phyloP scores from a whole-genome alignment of 2,888 invertebrate genomes.

The Cryptophagus acutangulus region DNA sequence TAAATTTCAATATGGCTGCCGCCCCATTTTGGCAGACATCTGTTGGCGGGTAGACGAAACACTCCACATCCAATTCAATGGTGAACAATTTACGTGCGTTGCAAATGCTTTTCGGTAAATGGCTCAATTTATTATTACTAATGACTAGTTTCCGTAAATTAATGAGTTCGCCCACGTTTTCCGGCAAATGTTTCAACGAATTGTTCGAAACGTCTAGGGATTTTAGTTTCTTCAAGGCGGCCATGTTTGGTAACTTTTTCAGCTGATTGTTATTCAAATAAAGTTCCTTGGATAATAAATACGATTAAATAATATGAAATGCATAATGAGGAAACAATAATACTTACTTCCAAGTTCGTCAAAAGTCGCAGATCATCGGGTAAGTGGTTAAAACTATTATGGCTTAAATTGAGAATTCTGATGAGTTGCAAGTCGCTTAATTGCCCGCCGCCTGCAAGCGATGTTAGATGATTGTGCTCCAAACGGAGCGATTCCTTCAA shows the following conservation, averaged over 20 bases:
- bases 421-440: slow-evolving; percentile 65
- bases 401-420: slow-evolving; percentile 61
- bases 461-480: slow-evolving; percentile 64
- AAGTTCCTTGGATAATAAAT: slow-evolving; percentile 56
- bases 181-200: slow-evolving; percentile 59
- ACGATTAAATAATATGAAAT: slow-evolving; percentile 6
- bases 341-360: slow-evolving; percentile 60
- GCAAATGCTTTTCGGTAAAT: slow-evolving; percentile 62
- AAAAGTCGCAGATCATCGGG: slow-evolving; percentile 63
- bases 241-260: slow-evolving; percentile 64
- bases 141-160: slow-evolving; percentile 59
- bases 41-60: slow-evolving; percentile 62
- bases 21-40: slow-evolving; percentile 58
- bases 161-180: slow-evolving; percentile 58
- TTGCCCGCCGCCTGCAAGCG: slow-evolving; percentile 66
- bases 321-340: not conserved
- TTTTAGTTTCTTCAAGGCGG: slow-evolving; percentile 58
- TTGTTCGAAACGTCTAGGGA: slow-evolving; percentile 69
- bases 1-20: slow-evolving; percentile 61
- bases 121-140: slow-evolving; percentile 55
- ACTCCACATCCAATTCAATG: slow-evolving; percentile 58
- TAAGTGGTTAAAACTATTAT: slow-evolving; percentile 60
- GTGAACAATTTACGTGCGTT: slow-evolving; percentile 58
- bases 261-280: slow-evolving; percentile 69
- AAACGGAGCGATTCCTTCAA: slow-evolving; percentile 67